Evolutionary conservation across 2,113 vertebrate genomes (phyloP).

Genomic region (Grus americana): DNA sequence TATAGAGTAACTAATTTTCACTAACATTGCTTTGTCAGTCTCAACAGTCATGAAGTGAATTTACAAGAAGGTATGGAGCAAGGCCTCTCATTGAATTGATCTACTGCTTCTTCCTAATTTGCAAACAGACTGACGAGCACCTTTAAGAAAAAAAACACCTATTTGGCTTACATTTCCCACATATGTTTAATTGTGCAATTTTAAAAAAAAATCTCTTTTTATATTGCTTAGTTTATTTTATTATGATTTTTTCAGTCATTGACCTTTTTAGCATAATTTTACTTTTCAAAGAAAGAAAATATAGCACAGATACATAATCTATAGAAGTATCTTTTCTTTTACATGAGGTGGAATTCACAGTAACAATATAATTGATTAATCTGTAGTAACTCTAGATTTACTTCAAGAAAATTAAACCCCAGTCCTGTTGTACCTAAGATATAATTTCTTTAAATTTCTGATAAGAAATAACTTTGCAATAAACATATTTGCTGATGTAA

Average conservation of each 20-base stretch:
- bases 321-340: neutral
- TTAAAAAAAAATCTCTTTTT: neutral
- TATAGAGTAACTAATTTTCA: neutral
- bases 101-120: neutral
- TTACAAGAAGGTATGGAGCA: neutral
- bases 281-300: constrained; percentile 2
- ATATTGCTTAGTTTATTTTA: neutral
- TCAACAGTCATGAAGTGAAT: neutral
- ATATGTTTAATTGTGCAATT: neutral
- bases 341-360: neutral
- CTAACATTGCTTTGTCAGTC: neutral
- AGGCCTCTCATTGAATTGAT: neutral
- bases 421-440: neutral
- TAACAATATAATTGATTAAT: neutral
- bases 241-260: neutral
- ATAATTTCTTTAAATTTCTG: neutral
- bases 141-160: neutral
- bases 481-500: neutral
- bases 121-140: neutral
- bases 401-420: neutral
- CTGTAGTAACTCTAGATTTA: neutral
- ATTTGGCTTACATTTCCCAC: neutral
- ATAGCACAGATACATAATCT: neutral
- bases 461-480: neutral
- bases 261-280: neutral